These are phyloP conservation scores for Neolamprologus ventralis DNA, from an alignment of 2,113 vertebrate species.

Conservation along the genomic window DNA sequence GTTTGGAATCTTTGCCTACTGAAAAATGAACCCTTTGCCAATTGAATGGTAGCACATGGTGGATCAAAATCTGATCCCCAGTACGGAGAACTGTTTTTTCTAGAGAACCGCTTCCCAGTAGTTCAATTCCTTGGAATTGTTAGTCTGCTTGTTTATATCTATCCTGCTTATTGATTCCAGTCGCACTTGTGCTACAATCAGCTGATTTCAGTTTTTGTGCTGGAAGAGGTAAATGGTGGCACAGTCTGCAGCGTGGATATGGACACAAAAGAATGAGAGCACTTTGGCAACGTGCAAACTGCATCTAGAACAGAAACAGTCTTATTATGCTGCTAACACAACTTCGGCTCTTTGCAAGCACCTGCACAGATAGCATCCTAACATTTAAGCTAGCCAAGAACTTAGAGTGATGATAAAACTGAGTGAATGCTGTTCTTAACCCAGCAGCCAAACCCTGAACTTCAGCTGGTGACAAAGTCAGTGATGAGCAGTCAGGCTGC, in stretches of 20 bases:
- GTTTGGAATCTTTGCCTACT: background rate
- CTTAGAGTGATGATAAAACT: background rate
- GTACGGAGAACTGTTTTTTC: background rate
- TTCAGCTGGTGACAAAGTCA: background rate
- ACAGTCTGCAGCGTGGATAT: background rate
- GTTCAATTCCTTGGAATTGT: background rate
- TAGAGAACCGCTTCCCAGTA: background rate
- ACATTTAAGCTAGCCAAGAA: background rate
- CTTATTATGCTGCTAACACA: background rate
- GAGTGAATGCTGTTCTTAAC: background rate
- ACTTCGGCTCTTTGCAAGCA: background rate
- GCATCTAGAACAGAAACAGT: background rate
- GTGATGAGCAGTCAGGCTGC: background rate
- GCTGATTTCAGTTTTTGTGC: background rate
- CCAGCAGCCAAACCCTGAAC: background rate
- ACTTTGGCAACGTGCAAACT: background rate
- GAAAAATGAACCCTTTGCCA: background rate
- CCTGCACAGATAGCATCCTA: background rate
- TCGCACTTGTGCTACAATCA: background rate
- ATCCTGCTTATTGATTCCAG: background rate
- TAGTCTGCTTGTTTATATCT: background rate
- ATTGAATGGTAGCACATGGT: background rate
- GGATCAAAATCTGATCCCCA: background rate
- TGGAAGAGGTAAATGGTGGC: background rate
- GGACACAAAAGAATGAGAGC: background rate